These are phyloP conservation scores for Crocidura indochinensis DNA, from an alignment of 2,797 vertebrate genomes.

Conservation along the genomic window DNA sequence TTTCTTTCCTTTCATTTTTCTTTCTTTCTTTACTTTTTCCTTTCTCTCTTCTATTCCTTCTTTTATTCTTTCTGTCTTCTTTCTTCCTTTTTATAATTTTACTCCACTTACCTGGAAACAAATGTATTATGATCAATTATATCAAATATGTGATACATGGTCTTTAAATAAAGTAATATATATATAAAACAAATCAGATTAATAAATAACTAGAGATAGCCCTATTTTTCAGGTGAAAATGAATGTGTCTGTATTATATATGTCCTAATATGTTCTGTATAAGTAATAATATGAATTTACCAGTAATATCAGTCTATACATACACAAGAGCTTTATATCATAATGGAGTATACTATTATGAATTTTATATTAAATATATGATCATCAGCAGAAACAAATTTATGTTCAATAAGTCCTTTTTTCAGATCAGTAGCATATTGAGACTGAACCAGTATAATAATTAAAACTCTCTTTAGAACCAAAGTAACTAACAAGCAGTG, in stretches of 20 bases:
- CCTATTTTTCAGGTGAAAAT: not conserved
- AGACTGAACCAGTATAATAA: not conserved
- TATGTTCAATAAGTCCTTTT: constrained; percentile 29
- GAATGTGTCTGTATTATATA: not conserved
- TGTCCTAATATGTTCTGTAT: constrained; percentile 1
- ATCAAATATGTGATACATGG: no score
- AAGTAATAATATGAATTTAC: not conserved
- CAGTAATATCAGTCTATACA: not conserved
- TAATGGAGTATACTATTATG: no score
- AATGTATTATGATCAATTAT: no score
- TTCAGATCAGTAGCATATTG: constrained; percentile 3
- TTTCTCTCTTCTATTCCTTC: no score
- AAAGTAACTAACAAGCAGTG: not conserved
- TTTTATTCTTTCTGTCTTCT: no score
- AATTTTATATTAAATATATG: no score
- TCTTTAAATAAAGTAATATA: no score
- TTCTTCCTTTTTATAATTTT: no score
- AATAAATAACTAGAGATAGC: not conserved
- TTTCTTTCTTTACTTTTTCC: no score
- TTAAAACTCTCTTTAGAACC: not conserved
- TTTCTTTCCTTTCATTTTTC: no score
- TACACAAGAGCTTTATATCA: not conserved
- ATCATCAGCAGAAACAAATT: not conserved
- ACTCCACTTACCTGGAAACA: no score
- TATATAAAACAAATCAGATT: not conserved